Evolutionary conservation across 2,888 invertebrate species (phyloP).

Genomic region (Cephus rjabovi): DNA sequence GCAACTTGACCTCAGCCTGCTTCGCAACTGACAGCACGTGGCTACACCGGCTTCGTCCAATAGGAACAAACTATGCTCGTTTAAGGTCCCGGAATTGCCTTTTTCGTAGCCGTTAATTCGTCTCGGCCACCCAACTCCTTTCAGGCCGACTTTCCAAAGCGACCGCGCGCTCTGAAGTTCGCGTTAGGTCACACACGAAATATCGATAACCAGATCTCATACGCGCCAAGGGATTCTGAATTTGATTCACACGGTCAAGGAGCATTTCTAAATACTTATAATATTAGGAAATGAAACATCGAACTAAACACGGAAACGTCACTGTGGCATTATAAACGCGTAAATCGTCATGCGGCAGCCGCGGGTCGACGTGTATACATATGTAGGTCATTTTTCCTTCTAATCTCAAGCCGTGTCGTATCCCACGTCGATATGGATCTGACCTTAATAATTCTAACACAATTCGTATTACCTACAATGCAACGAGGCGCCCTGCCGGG

Average conservation of each 20-base stretch:
- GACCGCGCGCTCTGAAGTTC: neutral
- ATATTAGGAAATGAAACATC: neutral
- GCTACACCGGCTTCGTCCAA: neutral
- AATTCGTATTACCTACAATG: slow-evolving; percentile 4
- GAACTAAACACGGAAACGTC: neutral
- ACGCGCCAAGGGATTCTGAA: neutral
- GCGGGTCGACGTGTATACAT: neutral
- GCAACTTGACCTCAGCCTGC: slow-evolving; percentile 1
- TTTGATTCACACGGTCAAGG: neutral
- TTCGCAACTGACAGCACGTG: neutral
- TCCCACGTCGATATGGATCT: slow-evolving; percentile 50
- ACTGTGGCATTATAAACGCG: neutral
- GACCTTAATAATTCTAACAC: slow-evolving; percentile 48
- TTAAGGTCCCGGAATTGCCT: neutral
- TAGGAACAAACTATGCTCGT: neutral
- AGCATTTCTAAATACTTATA: neutral
- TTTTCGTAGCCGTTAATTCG: neutral
- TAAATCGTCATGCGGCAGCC: neutral
- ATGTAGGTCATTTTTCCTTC: slow-evolving; percentile 3
- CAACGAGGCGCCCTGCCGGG: neutral
- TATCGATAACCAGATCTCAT: neutral
- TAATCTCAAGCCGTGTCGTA: slow-evolving; percentile 8
- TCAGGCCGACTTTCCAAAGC: neutral
- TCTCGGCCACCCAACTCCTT: neutral
- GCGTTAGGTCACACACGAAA: neutral